These are phyloP conservation scores for Sesia apiformis DNA, from an alignment of 2,888 invertebrate species.

Conservation along the genomic window DNA sequence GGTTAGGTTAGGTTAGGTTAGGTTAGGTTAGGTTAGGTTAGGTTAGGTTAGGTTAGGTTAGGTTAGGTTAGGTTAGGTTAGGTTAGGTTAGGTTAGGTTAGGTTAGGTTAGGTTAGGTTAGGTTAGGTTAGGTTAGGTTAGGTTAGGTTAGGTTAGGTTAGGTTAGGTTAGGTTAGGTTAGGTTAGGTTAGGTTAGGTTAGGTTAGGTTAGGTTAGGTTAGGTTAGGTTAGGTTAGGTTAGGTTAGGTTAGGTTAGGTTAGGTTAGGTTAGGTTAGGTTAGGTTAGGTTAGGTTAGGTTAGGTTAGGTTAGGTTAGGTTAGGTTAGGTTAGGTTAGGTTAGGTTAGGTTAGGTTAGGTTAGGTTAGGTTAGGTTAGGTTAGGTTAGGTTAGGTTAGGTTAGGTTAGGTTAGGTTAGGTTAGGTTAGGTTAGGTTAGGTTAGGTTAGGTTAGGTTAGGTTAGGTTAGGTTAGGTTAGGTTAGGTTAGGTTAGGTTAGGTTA, in stretches of 20 bases:
- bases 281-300: constrained; percentile 4
- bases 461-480: constrained; percentile 2
- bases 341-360: constrained; percentile 2
- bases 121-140: too few species aligned
- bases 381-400: constrained; percentile 1
- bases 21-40: too few species aligned
- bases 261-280: constrained; percentile 6
- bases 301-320: constrained; percentile 2
- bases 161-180: constrained; percentile 1
- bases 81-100: too few species aligned
- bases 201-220: constrained; percentile 3
- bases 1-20: too few species aligned
- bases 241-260: constrained; percentile 5
- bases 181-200: constrained; percentile 2
- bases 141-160: too few species aligned
- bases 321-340: constrained; percentile 1
- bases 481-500: constrained; percentile 2
- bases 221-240: constrained; percentile 5
- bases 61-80: too few species aligned
- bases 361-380: constrained; percentile 2
- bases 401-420: constrained; percentile 1
- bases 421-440: constrained; percentile 2
- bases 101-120: too few species aligned
- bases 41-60: too few species aligned
- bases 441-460: constrained; percentile 2